These are phyloP conservation scores for Parazoanthus darwini DNA, from an alignment of 92 coral and sea anemone genomes.

Conservation along the genomic window DNA sequence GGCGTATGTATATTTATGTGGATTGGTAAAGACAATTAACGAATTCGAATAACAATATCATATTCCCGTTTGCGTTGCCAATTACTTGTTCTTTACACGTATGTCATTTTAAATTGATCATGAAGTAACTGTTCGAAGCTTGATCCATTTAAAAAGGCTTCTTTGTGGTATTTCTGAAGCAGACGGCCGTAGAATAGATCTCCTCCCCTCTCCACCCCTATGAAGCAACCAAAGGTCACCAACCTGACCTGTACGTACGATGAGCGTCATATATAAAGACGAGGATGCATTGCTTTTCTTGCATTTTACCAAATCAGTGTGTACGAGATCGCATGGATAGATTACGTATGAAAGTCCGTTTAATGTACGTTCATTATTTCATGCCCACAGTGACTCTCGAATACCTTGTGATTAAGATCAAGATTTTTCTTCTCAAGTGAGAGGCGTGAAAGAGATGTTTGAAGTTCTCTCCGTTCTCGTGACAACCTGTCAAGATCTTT, in stretches of 20 bases:
- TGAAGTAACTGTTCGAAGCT: not conserved
- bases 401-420: constrained; percentile 58
- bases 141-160: not conserved
- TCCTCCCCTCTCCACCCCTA: too few species aligned
- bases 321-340: constrained; percentile 23
- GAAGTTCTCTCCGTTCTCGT: constrained; percentile 58
- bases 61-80: not conserved
- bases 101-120: not conserved
- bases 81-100: too few species aligned
- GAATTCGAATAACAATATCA: not conserved
- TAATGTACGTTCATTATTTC: constrained; percentile 3
- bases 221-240: not conserved
- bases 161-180: not conserved
- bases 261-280: not conserved
- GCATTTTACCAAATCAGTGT: not conserved
- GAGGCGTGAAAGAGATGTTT: constrained; percentile 46
- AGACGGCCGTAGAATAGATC: not conserved
- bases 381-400: constrained; percentile 24
- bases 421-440: constrained; percentile 60
- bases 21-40: too few species aligned
- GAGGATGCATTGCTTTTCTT: not conserved
- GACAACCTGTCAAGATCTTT: constrained; percentile 47
- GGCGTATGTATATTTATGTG: too few species aligned
- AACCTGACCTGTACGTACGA: not conserved
- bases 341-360: constrained; percentile 10